Evolutionary conservation across 2,888 invertebrate genomes (phyloP).

Genomic region (Folsomia manolachei): DNA sequence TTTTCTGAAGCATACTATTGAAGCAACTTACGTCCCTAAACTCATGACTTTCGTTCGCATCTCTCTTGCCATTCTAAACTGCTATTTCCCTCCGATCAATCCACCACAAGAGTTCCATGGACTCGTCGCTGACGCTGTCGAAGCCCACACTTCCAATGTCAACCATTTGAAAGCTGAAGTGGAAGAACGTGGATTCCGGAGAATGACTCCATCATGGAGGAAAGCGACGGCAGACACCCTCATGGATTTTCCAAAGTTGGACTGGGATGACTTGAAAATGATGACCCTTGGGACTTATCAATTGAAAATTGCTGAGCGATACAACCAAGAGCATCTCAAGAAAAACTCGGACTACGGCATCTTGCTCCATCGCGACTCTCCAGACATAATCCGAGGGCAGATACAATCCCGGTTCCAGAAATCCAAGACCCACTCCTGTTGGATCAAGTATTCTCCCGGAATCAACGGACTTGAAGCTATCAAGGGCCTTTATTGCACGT

Average conservation of each 20-base stretch:
- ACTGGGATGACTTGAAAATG: not conserved
- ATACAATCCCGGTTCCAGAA: not conserved
- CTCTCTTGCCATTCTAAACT: not conserved
- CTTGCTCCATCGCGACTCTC: not conserved
- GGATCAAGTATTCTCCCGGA: not conserved
- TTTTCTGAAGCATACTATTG: not conserved
- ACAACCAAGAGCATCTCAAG: not conserved
- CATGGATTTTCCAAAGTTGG: not conserved
- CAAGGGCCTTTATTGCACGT: not conserved
- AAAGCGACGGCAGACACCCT: not conserved
- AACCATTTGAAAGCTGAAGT: not conserved
- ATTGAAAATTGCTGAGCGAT: not conserved
- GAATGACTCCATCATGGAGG: not conserved
- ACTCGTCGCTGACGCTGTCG: not conserved
- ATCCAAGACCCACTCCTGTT: not conserved
- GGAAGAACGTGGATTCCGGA: not conserved
- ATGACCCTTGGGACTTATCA: not conserved
- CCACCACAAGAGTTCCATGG: not conserved
- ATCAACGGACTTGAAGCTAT: not conserved
- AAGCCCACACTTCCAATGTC: not conserved
- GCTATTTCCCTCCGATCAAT: not conserved
- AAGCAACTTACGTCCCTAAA: not conserved
- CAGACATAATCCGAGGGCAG: not conserved
- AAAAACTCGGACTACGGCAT: not conserved
- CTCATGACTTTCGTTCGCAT: not conserved